Evolutionary conservation across 2,797 vertebrate species (phyloP), one percentile per base, ranked within the genome.

Genomic region (Pempheris klunzingeri): DNA sequence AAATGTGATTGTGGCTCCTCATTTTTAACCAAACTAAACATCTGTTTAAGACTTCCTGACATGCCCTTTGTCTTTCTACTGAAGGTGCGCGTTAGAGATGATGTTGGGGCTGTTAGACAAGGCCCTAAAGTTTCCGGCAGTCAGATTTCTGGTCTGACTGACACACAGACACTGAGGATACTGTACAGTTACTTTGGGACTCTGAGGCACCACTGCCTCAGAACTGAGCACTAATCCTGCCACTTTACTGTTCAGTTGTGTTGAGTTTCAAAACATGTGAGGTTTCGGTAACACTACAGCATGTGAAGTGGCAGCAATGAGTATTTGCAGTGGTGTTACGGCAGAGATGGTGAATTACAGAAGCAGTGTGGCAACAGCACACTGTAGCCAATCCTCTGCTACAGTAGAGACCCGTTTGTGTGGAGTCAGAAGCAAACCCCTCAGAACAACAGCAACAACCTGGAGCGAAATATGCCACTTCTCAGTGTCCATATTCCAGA

Each of bases 1-100:
- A 74, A 90, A 91, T 82, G 88, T 86, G 86, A 90, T 91, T 89
- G 83, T 79, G 77, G 82, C 77, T 87, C 82, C 39, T 65, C 69
- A 92, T 90, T 72, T 73, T 64, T 43, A 61, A 9, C 17, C 32
- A 64, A 74, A 46, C 1, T 47, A 61, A 63, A 66, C 41, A 64
- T 14, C 18, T 43, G 49, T 49, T 57, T 32, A 24, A 49, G 39
- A 6, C 5, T n/a, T n/a, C 38, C 43, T 13, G 34, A 58, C 54
- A 3, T 61, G 24, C 14, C 1, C 22, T 53, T 39, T 20, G 4
- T 41, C 2, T 52, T 36, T 49, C 11, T 15, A 46, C 4, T 57
- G 8, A n/a, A 46, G 8, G 4, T 50, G 46, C 8, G 2, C 4
- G 7, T 57, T 3, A 30, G n/a, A 49, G 39, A 41, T 58, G 22